A percentile compares a stretch with the other conserved stretches of the same genome.
These are phyloP conservation scores for Thecophora atra DNA, from an alignment of 2,888 invertebrate species.

Conservation along the genomic window DNA sequence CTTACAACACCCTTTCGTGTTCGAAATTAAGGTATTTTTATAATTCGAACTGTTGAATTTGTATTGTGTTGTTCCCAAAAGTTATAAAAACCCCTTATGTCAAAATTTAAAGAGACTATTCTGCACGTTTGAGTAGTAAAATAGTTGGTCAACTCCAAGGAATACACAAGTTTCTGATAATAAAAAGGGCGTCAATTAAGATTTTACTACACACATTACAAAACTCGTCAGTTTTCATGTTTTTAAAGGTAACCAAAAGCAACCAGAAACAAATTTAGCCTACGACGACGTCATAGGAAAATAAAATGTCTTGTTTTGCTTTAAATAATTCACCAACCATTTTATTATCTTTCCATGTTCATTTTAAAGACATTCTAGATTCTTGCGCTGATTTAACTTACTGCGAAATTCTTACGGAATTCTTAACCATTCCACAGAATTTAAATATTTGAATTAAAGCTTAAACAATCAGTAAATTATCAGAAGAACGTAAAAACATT, in stretches of 20 bases:
- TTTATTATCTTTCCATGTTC: neutral
- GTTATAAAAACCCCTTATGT: too few relatives aligned
- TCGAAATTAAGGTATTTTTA: too few relatives aligned
- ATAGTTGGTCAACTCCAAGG: too few relatives aligned
- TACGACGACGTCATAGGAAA: neutral
- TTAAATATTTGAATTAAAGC: too few relatives aligned
- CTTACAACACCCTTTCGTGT: too few relatives aligned
- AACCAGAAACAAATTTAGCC: neutral
- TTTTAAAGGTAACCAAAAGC: neutral
- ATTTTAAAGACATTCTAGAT: neutral
- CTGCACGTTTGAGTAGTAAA: too few relatives aligned
- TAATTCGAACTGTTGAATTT: too few relatives aligned
- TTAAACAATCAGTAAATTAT: too few relatives aligned
- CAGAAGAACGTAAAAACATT: conserved; percentile 20
- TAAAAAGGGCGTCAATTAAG: conserved; percentile 4
- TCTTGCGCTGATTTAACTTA: neutral
- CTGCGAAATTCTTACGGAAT: neutral
- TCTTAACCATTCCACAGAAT: neutral
- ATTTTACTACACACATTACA: conserved; percentile 13
- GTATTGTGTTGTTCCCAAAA: too few relatives aligned
- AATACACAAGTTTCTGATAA: neutral
- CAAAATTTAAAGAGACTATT: too few relatives aligned
- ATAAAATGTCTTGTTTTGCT: neutral
- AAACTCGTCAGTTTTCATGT: too few relatives aligned
- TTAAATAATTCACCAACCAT: neutral